phyloP scores from a whole-genome alignment of 2,888 invertebrate genomes.

The Dysmachus trigonus region DNA sequence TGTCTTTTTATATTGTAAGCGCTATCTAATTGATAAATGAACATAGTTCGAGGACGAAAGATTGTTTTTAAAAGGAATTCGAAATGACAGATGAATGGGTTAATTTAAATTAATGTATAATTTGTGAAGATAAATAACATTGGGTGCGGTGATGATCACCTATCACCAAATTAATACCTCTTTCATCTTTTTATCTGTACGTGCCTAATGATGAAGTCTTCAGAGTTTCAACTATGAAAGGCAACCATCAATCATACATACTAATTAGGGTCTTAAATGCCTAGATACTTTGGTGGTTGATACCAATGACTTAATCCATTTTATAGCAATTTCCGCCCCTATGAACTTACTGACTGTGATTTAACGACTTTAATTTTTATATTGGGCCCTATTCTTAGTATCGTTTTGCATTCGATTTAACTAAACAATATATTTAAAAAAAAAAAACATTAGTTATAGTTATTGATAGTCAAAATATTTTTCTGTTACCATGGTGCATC shows the following conservation, averaged over 20 bases:
- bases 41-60: neutral
- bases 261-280: neutral
- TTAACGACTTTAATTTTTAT: neutral
- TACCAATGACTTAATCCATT: neutral
- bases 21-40: neutral
- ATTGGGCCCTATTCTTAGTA: neutral
- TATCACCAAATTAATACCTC: neutral
- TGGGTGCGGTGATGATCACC: neutral
- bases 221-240: neutral
- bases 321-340: neutral
- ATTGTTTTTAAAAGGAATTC: neutral
- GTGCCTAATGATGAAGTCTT: neutral
- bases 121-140: neutral
- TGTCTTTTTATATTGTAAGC: neutral
- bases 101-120: neutral
- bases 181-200: neutral
- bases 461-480: no score
- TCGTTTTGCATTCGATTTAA: no score
- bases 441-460: no score
- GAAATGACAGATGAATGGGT: neutral
- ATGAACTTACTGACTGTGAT: no score
- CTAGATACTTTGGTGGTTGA: neutral
- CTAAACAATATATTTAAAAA: no score
- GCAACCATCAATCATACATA: neutral
- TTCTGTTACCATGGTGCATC: no score